phyloP scores from a whole-genome alignment of 2,113 vertebrate species.

The Pangasianodon hypophthalmus region DNA sequence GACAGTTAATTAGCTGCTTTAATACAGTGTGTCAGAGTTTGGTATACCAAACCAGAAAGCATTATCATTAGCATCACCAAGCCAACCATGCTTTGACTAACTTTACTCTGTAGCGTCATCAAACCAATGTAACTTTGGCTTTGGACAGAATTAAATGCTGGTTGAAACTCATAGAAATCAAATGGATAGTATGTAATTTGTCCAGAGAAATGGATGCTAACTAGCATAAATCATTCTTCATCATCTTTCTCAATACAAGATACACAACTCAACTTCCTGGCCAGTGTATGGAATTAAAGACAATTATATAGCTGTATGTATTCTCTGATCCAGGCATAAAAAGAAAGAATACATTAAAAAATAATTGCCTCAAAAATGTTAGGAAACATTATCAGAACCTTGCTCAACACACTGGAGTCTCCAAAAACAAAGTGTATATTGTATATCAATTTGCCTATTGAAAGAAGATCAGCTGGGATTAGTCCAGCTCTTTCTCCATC shows the following conservation, averaged over 20 bases:
- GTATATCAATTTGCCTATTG: neutral
- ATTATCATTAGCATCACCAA: neutral
- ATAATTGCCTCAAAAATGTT: too few relatives aligned
- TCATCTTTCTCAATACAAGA: neutral
- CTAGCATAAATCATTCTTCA: neutral
- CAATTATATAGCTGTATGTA: neutral
- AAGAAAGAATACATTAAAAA: neutral
- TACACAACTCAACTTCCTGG: neutral
- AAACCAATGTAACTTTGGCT: neutral
- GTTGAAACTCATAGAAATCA: neutral
- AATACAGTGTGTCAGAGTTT: neutral
- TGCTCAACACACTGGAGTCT: neutral
- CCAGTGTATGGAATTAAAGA: neutral
- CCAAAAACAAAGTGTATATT: neutral
- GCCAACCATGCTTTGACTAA: neutral
- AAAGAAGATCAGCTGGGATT: neutral
- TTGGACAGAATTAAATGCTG: neutral
- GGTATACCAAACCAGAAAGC: neutral
- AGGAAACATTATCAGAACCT: too few relatives aligned
- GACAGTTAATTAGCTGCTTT: slow-evolving; percentile 5
- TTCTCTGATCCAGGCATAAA: neutral
- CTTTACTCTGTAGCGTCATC: neutral
- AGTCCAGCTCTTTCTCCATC: neutral
- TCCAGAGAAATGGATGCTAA: neutral
- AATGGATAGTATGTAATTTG: neutral